Evolutionary conservation across 2,797 vertebrate genomes (phyloP).

Genomic region (Myripristis jacobus): DNA sequence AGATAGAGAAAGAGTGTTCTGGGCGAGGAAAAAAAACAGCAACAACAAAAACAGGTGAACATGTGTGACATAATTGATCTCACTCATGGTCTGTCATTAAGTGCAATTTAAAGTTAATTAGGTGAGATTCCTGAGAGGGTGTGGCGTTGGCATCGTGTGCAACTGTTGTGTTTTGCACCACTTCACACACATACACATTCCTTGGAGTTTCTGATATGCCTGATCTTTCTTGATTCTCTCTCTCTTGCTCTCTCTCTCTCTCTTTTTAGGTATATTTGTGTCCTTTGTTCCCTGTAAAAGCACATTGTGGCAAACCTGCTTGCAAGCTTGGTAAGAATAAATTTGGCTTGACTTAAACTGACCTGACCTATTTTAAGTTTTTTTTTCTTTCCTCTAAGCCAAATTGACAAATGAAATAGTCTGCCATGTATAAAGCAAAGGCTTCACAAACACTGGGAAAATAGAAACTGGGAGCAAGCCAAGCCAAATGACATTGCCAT

Average conservation of each 20-base stretch:
- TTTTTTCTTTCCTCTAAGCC: no score
- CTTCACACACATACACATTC: no score
- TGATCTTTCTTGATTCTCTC: no score
- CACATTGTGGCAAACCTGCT: not conserved
- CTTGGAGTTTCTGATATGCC: no score
- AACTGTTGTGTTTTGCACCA: no score
- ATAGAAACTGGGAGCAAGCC: conserved; percentile 7
- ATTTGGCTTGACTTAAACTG: not conserved
- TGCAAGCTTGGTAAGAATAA: not conserved
- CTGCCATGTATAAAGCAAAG: not conserved
- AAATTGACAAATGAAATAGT: not conserved
- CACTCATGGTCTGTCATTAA: conserved; percentile 31
- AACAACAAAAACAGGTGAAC: conserved; percentile 27
- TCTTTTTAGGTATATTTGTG: no score
- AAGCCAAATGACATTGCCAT: not conserved
- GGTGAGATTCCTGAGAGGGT: conserved; percentile 11
- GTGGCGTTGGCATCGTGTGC: not conserved
- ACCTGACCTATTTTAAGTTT: no score
- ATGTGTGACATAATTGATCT: conserved; percentile 40
- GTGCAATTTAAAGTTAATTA: conserved; percentile 18
- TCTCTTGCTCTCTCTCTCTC: no score
- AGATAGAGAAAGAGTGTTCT: conserved; percentile 23
- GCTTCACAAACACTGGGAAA: not conserved
- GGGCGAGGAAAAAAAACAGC: no score
- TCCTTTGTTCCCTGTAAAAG: not conserved